phyloP scores from a whole-genome alignment of 1,140 invertebrate genomes.

The Himalopsyche phryganea region DNA sequence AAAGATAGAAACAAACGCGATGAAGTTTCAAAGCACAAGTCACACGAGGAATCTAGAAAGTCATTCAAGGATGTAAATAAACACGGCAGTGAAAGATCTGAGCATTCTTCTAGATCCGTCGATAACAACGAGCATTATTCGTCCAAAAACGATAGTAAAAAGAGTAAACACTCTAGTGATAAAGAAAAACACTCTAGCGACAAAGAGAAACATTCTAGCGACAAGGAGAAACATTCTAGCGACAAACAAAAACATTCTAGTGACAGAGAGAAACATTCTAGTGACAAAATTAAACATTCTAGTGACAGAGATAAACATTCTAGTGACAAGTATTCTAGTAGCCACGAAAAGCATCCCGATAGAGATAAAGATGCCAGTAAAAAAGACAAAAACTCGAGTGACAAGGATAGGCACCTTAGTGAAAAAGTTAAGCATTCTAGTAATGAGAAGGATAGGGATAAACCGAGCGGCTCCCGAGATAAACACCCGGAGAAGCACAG shows the following conservation, averaged over 20 bases:
- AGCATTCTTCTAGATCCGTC: not conserved
- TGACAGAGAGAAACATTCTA: slow-evolving; percentile 11
- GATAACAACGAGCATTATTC: slow-evolving; percentile 2
- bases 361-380: slow-evolving; percentile 40
- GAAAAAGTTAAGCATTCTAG: slow-evolving; percentile 39
- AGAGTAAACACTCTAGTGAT: slow-evolving; percentile 12
- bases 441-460: slow-evolving; percentile 42
- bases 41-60: slow-evolving; percentile 8
- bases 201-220: slow-evolving; percentile 17
- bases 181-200: slow-evolving; percentile 22
- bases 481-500: slow-evolving; percentile 36
- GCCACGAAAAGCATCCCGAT: slow-evolving; percentile 16
- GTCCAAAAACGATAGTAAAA: slow-evolving; percentile 9
- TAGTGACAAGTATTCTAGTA: slow-evolving; percentile 19
- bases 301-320: slow-evolving; percentile 35
- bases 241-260: slow-evolving; percentile 12
- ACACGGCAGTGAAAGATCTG: slow-evolving; percentile 5
- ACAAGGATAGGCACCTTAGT: slow-evolving; percentile 43
- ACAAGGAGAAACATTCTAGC: slow-evolving; percentile 14
- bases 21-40: slow-evolving; percentile 5
- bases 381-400: slow-evolving; percentile 42
- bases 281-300: slow-evolving; percentile 31
- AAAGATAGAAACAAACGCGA: slow-evolving; percentile 2
- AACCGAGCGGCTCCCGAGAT: slow-evolving; percentile 31
- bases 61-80: slow-evolving; percentile 6